Conservation (phyloP, 2,797 vertebrate genomes). For the Balearica regulorum region DNA sequence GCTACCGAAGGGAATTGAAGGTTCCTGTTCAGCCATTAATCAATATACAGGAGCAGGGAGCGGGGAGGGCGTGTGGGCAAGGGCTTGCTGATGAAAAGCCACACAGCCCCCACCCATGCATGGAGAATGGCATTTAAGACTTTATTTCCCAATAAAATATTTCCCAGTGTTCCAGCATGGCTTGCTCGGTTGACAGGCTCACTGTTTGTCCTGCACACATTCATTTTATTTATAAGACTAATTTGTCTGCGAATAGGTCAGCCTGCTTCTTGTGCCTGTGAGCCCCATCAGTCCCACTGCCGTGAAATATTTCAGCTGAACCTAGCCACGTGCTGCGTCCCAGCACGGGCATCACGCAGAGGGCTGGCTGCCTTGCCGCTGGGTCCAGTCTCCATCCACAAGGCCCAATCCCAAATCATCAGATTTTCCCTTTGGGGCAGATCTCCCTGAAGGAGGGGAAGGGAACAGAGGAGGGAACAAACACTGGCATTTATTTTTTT, state of each 20-base stretch:
- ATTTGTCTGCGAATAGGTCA: conserved; percentile 14
- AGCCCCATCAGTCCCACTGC: not conserved
- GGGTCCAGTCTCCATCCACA: not conserved
- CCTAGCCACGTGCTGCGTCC: not conserved
- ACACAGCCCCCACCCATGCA: not conserved
- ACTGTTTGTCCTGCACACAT: not conserved
- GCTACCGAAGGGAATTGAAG: not conserved
- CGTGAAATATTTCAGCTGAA: not conserved
- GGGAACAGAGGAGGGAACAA: not conserved
- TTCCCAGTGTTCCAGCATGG: not conserved
- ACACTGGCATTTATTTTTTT: not conserved
- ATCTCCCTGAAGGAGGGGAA: not conserved
- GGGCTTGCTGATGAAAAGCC: not conserved
- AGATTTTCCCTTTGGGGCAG: not conserved
- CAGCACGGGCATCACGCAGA: not conserved
- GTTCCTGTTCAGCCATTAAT: not conserved
- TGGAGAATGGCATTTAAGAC: conserved; percentile 17
- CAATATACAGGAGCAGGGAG: not conserved
- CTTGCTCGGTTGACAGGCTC: not conserved
- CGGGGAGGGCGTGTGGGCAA: not conserved
- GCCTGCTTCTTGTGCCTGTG: not conserved
- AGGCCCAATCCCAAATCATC: not conserved
- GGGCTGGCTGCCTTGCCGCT: not conserved
- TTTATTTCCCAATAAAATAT: conserved; percentile 37
- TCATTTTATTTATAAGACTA: conserved; percentile 11